These are phyloP conservation scores for Dasyprocta punctata DNA, from an alignment of 2,113 vertebrate genomes.

Conservation along the genomic window DNA sequence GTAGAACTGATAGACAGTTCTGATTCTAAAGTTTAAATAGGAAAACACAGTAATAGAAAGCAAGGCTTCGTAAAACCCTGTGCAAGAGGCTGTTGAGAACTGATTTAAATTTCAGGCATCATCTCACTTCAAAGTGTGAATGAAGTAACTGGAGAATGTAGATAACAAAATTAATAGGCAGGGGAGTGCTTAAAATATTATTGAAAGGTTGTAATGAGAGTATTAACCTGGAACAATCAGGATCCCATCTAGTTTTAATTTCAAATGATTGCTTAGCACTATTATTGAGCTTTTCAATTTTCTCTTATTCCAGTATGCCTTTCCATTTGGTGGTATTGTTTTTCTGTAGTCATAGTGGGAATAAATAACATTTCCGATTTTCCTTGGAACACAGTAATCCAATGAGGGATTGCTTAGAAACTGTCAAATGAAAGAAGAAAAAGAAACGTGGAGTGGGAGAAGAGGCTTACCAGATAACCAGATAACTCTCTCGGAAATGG, in stretches of 20 bases:
- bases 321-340: not conserved
- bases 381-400: conserved; percentile 41
- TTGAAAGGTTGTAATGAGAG: conserved; percentile 49
- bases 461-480: not conserved
- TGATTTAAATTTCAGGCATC: conserved; percentile 25
- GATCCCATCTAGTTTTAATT: conserved; percentile 15
- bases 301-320: not conserved
- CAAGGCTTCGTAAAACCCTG: not conserved
- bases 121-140: not conserved
- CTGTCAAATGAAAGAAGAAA: not conserved
- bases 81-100: not conserved
- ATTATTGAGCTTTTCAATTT: not conserved
- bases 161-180: conserved; percentile 58
- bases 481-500: not conserved
- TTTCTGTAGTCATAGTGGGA: not conserved
- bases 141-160: conserved; percentile 44
- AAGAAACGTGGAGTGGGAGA: not conserved
- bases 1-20: not conserved
- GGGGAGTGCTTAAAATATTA: conserved; percentile 54
- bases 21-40: not conserved
- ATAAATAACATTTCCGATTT: not conserved
- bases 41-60: not conserved
- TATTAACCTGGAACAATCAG: conserved; percentile 40
- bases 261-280: not conserved
- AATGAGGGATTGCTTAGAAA: conserved; percentile 34